Evolutionary conservation across 2,888 invertebrate species (phyloP).

Genomic region (Bugulina stolonifera): DNA sequence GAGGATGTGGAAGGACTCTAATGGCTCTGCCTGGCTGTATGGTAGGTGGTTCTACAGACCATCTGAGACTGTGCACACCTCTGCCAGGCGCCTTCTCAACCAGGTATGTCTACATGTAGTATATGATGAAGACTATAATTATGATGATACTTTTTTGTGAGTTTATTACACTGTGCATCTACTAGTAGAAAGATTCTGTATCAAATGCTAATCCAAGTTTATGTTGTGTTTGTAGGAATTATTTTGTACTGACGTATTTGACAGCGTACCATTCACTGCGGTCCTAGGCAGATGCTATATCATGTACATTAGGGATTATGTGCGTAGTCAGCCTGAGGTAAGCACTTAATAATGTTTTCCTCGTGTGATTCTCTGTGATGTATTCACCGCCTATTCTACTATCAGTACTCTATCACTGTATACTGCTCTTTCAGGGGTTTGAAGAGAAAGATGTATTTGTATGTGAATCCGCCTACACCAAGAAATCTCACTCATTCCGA

Average conservation of each 20-base stretch:
- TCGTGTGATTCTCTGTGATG: too few relatives aligned
- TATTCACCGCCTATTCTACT: too few relatives aligned
- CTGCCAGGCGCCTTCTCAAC: constrained; percentile 88
- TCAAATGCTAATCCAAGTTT: neutral
- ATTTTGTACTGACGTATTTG: constrained; percentile 85
- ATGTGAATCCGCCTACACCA: constrained; percentile 89
- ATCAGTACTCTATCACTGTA: too few relatives aligned
- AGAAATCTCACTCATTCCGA: constrained; percentile 78
- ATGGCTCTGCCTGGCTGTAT: constrained; percentile 72
- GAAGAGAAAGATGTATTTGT: constrained; percentile 90
- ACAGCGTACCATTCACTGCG: constrained; percentile 75
- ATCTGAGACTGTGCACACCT: constrained; percentile 90
- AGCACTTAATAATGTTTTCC: constrained; percentile 26
- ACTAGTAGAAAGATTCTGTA: neutral
- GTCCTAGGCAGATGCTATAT: constrained; percentile 84
- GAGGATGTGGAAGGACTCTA: constrained; percentile 77
- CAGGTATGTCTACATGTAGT: constrained; percentile 61
- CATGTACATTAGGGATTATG: constrained; percentile 89
- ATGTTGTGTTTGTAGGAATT: constrained; percentile 63
- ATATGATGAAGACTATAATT: too few relatives aligned
- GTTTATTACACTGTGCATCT: too few relatives aligned
- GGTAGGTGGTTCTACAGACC: constrained; percentile 88
- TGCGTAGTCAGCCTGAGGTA: constrained; percentile 74
- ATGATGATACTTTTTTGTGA: too few relatives aligned
- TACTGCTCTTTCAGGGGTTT: constrained; percentile 64